Evolutionary conservation across 2,797 vertebrate genomes (phyloP).

Genomic region (Centropyge bicolor): DNA sequence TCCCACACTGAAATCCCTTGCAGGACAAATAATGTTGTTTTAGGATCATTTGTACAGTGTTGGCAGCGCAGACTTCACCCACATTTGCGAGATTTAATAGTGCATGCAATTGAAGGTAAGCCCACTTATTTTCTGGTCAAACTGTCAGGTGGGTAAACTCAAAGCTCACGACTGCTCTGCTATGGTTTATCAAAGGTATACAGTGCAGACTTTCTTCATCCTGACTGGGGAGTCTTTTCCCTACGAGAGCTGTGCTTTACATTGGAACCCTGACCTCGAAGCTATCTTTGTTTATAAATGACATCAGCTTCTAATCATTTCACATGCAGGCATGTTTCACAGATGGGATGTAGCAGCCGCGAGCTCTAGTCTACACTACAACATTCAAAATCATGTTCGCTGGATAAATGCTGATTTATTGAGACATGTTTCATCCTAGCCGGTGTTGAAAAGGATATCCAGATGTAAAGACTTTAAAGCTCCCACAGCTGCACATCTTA

Average conservation of each 20-base stretch:
- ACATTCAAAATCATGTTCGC: slow-evolving; percentile 60
- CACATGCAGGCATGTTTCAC: slow-evolving; percentile 56
- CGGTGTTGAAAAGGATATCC: slow-evolving; percentile 59
- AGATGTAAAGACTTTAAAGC: slow-evolving; percentile 51
- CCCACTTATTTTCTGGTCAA: slow-evolving; percentile 6
- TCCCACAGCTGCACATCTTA: slow-evolving; percentile 73
- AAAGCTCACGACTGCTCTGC: neutral
- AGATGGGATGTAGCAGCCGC: slow-evolving; percentile 60
- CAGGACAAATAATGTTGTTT: slow-evolving; percentile 37
- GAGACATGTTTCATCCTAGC: slow-evolving; percentile 53
- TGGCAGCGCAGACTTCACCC: slow-evolving; percentile 31
- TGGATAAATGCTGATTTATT: slow-evolving; percentile 68
- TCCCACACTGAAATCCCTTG: slow-evolving; percentile 12
- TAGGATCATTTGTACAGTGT: slow-evolving; percentile 10
- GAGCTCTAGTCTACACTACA: slow-evolving; percentile 30
- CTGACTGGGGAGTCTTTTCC: neutral
- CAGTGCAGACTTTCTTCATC: neutral
- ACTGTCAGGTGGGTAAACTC: slow-evolving; percentile 31
- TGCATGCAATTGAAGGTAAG: slow-evolving; percentile 15
- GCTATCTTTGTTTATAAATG: slow-evolving; percentile 52
- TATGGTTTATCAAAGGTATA: slow-evolving; percentile 3
- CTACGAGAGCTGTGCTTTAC: neutral
- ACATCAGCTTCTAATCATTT: slow-evolving; percentile 54
- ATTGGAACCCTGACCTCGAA: slow-evolving; percentile 27
- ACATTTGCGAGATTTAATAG: slow-evolving; percentile 32